phyloP scores from a whole-genome alignment of 2,797 vertebrate genomes.

The Mus minutoides region DNA sequence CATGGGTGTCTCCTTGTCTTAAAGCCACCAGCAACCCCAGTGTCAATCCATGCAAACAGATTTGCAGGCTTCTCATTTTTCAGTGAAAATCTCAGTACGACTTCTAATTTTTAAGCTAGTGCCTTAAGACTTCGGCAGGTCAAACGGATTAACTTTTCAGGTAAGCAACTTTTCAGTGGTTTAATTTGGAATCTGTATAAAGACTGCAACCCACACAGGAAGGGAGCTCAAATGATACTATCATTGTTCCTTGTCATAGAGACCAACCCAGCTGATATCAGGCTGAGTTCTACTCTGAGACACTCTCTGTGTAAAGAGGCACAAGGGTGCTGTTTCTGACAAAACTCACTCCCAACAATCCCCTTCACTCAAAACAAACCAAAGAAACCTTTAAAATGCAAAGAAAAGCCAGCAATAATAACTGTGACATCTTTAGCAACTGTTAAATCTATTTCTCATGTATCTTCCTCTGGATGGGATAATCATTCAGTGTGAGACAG shows the following conservation, averaged over 20 bases:
- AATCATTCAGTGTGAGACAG: neutral
- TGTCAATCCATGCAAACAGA: neutral
- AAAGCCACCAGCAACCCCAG: neutral
- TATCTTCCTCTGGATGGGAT: conserved; percentile 10
- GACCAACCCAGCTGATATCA: neutral
- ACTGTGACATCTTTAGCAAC: neutral
- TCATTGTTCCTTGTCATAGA: neutral
- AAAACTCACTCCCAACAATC: neutral
- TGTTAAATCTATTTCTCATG: neutral
- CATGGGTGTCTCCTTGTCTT: neutral
- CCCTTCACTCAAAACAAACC: neutral
- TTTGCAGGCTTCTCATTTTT: neutral
- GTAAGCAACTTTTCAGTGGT: neutral
- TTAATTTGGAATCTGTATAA: conserved; percentile 11
- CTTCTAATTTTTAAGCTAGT: conserved; percentile 28
- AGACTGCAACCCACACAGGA: neutral
- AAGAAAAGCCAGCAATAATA: neutral
- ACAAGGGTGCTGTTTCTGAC: neutral
- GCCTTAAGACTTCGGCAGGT: neutral
- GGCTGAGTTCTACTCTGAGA: neutral
- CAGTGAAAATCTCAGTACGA: neutral
- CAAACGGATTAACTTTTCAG: neutral
- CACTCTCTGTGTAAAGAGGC: neutral
- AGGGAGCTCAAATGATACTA: neutral
- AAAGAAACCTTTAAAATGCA: neutral